phyloP scores from a whole-genome alignment of 92 coral and sea anemone species.

The Hydrozoanthus gracilis region DNA sequence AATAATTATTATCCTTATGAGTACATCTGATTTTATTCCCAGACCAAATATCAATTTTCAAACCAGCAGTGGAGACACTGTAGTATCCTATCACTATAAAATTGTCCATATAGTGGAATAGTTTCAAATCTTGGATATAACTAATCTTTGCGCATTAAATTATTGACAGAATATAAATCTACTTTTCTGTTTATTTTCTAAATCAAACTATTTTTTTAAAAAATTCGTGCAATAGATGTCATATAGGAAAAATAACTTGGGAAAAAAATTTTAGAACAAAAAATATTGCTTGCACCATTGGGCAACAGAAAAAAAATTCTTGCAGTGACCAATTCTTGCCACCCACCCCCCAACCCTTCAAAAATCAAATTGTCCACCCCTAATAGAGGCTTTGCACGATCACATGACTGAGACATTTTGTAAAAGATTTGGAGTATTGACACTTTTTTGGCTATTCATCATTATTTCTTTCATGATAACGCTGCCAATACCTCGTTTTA shows the following conservation, averaged over 20 bases:
- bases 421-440: too few species aligned
- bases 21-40: constrained; percentile 36
- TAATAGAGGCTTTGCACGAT: too few species aligned
- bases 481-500: too few species aligned
- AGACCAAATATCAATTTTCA: constrained; percentile 31
- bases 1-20: constrained; percentile 31
- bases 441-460: too few species aligned
- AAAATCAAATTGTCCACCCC: too few species aligned
- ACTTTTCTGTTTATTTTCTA: constrained; percentile 9
- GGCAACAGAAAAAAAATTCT: too few species aligned
- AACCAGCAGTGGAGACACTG: constrained; percentile 28
- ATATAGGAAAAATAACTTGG: not conserved
- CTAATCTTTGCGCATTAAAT: constrained; percentile 6
- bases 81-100: constrained; percentile 33
- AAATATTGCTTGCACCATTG: too few species aligned
- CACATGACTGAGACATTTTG: too few species aligned
- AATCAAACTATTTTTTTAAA: not conserved
- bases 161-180: not conserved
- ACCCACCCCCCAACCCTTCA: too few species aligned
- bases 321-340: too few species aligned
- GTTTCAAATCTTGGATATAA: not conserved
- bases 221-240: not conserved
- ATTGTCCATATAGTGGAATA: constrained; percentile 5
- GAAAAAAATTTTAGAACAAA: not conserved
- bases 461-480: too few species aligned